Percentiles rank a stretch among this genome's conserved stretches.
phyloP scores from a whole-genome alignment of 2,888 invertebrate species.

The Sepioteuthis lessoniana region DNA sequence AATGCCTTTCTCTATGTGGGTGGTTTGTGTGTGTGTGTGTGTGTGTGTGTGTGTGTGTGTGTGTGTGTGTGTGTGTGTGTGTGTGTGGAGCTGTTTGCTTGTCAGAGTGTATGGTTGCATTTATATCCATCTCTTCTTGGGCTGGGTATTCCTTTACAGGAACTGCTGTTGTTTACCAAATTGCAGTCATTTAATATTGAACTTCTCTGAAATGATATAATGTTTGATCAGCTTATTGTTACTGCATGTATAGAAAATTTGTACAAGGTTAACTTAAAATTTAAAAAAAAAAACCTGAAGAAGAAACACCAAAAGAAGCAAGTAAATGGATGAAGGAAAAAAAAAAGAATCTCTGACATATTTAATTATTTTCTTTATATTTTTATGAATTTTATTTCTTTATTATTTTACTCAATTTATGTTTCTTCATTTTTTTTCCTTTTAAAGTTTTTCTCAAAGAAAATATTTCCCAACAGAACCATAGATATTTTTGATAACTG shows the following conservation, averaged over 20 bases:
- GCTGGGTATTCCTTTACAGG: background rate
- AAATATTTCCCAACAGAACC: no score
- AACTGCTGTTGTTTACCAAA: background rate
- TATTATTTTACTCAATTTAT: no score
- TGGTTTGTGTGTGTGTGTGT: no score
- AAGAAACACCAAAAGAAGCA: background rate
- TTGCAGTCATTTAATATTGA: background rate
- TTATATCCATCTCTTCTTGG: background rate
- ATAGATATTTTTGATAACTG: no score
- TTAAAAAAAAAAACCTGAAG: background rate
- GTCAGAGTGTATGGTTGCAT: background rate
- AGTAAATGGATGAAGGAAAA: background rate
- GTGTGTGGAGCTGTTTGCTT: no score
- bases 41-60: no score
- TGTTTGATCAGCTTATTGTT: slow-evolving; percentile 33
- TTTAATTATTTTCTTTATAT: no score
- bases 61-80: no score
- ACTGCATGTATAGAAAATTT: background rate
- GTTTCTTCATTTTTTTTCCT: no score
- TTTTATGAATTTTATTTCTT: no score
- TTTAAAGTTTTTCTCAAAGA: no score
- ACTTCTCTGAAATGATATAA: background rate
- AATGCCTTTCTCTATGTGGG: no score
- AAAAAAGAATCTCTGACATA: background rate
- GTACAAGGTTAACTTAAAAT: background rate